phyloP scores from a whole-genome alignment of 2,113 vertebrate genomes.

The Alouatta palliata region DNA sequence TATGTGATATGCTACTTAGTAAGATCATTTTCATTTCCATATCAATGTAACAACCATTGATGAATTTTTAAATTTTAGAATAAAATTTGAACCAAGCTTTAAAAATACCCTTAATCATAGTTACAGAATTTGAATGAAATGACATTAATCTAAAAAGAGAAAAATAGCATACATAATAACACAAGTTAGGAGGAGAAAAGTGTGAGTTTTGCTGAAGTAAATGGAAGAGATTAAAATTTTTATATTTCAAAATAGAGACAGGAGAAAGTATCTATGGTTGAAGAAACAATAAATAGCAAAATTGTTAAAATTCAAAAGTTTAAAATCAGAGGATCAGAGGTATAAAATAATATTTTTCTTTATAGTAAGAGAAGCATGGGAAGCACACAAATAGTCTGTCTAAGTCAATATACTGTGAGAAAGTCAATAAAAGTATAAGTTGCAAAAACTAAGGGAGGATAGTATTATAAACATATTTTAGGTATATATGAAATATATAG shows the following conservation, averaged over 20 bases:
- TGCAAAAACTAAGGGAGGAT: background rate
- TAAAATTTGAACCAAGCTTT: background rate
- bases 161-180: background rate
- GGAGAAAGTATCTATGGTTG: background rate
- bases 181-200: rapidly evolving
- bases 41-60: background rate
- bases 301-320: background rate
- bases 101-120: background rate
- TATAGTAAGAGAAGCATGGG: too few relatives aligned
- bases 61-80: background rate
- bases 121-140: background rate
- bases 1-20: background rate
- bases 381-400: background rate
- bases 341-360: background rate
- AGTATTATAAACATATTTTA: background rate
- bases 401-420: background rate
- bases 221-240: background rate
- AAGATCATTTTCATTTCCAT: background rate
- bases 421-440: background rate
- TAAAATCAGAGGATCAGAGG: background rate
- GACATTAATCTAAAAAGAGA: background rate
- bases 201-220: background rate
- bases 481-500: background rate
- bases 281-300: background rate
- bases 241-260: background rate